These are phyloP conservation scores for Acronicta alni DNA, from an alignment of 2,888 invertebrate genomes.

Conservation along the genomic window DNA sequence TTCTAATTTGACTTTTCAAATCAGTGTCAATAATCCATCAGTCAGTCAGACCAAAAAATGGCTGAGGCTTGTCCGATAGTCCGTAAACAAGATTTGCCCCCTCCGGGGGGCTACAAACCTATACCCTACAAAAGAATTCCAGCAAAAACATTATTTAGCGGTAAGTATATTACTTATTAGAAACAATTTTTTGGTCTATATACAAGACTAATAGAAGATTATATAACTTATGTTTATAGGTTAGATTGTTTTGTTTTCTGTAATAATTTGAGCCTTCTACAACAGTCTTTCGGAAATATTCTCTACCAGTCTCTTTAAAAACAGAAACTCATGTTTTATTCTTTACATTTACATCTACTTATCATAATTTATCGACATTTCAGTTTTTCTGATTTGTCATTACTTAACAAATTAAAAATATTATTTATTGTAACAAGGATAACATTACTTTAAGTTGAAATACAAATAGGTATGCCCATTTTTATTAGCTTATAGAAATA, in stretches of 20 bases:
- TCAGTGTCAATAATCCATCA: no score
- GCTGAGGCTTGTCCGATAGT: slow-evolving; percentile 70
- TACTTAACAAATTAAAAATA: no score
- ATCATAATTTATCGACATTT: no score
- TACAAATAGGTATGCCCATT: no score
- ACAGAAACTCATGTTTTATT: no score
- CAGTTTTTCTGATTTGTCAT: no score
- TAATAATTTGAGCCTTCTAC: slow-evolving; percentile 7
- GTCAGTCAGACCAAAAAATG: slow-evolving; percentile 67
- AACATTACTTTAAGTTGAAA: no score
- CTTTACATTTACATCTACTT: no score
- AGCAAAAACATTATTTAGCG: slow-evolving; percentile 92
- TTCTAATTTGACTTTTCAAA: slow-evolving; percentile 1
- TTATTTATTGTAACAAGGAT: no score
- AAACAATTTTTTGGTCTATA: slow-evolving; percentile 18
- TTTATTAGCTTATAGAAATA: no score
- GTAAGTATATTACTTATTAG: slow-evolving; percentile 82
- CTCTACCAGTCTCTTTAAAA: neutral
- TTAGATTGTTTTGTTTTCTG: slow-evolving; percentile 61
- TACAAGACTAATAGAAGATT: slow-evolving; percentile 59
- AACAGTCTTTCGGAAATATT: neutral
- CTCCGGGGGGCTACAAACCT: slow-evolving; percentile 95
- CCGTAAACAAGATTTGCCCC: slow-evolving; percentile 96
- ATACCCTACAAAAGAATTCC: slow-evolving; percentile 93
- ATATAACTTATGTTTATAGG: slow-evolving; percentile 77